These are phyloP conservation scores for Fregetta grallaria DNA, from an alignment of 2,113 vertebrate genomes.

Conservation along the genomic window DNA sequence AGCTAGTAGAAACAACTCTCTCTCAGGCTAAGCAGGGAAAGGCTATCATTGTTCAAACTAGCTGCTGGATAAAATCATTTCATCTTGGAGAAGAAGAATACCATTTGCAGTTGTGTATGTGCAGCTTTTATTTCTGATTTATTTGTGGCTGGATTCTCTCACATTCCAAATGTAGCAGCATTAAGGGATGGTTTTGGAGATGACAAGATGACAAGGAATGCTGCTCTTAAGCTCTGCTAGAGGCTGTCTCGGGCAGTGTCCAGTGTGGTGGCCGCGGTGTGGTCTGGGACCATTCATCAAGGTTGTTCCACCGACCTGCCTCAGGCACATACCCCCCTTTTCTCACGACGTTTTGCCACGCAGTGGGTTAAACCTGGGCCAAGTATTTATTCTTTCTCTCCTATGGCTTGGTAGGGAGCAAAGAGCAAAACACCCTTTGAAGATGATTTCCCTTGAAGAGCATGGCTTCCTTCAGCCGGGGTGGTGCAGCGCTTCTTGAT, in stretches of 20 bases:
- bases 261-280: neutral
- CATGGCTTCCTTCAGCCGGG: neutral
- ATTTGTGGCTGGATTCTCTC: neutral
- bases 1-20: neutral
- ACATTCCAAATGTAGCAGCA: neutral
- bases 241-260: neutral
- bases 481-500: neutral
- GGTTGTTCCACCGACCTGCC: neutral
- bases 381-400: neutral
- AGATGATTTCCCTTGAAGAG: neutral
- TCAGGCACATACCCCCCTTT: neutral
- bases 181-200: neutral
- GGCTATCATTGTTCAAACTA: neutral
- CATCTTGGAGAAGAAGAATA: neutral
- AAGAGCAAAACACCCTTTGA: neutral
- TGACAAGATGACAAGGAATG: too few species aligned
- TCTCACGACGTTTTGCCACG: neutral
- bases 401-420: neutral
- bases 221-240: neutral
- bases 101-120: neutral
- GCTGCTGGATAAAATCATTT: neutral
- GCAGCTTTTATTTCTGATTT: neutral
- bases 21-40: neutral
- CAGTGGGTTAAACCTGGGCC: neutral
- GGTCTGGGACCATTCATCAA: neutral